Base-by-base conservation (phyloP, 1,140 invertebrate genomes). In the Drosophila pectinifera region DNA sequence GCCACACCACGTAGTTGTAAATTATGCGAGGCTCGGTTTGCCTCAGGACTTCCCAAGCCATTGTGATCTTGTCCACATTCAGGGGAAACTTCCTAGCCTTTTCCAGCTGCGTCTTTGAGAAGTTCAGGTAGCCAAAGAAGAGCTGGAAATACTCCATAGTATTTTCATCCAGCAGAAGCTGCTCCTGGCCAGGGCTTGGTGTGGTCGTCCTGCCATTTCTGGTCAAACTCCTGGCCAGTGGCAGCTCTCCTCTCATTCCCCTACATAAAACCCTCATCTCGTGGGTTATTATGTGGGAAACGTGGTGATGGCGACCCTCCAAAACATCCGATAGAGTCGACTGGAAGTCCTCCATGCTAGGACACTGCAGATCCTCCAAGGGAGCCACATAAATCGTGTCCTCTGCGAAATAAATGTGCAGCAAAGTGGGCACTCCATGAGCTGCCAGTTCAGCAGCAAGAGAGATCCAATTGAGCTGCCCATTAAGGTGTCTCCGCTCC, bases 1-100 rank as follows among this genome's bases (percentile, higher is more conserved):
- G 90, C 90, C 90, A 91, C 43, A 91, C 6, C 26, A 91, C 58
- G 42, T 85, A 91, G 31, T 91, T 91, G 42, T 65, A 80, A 0
- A 91, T 57, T 11, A 91, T 78, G 5, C 86, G 76, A 0, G 90
- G 83, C 39, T 91, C 88, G 0, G 90, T 89, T n/a, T 72, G 53
- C 6, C 54, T 68, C 10, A 91, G 10, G 2, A 79, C 45, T 1
- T 62, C 46, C 73, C 84, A 75, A 2, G 61, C 72, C 4, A 69
- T 46, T 0, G 45, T 39, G 6, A 91, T 77, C 24, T 73, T 75
- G 0, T 61, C 48, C 41, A 65, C 76, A 49, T 91, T 42, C 2
- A 89, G 22, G 1, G 70, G 62, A 34, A 91, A 46, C 26, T 91
- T 88, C 3, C 86, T 62, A 0, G 90, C 83, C 16, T 4, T 11